Percentiles rank a stretch among this genome's conserved stretches.
These are phyloP conservation scores for Grammomys surdaster DNA, from an alignment of 2,113 vertebrate genomes.

Conservation along the genomic window DNA sequence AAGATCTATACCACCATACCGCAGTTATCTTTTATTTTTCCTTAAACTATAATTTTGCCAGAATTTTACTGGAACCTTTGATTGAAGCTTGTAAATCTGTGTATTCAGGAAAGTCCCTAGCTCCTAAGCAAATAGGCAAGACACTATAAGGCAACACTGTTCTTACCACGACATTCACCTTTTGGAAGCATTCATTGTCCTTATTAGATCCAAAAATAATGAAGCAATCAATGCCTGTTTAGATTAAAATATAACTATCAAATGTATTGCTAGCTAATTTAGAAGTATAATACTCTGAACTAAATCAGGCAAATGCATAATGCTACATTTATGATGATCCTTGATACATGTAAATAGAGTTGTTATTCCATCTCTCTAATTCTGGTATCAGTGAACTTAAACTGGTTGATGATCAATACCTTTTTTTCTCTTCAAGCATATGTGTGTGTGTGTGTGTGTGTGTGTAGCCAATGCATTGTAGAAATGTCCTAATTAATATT, in stretches of 20 bases:
- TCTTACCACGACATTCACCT: not conserved
- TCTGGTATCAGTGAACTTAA: not conserved
- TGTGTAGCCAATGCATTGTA: no score
- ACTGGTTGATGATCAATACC: not conserved
- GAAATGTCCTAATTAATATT: no score
- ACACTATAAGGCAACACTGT: not conserved
- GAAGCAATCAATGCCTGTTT: not conserved
- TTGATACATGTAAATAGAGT: not conserved
- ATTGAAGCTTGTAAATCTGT: not conserved
- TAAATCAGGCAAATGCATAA: not conserved
- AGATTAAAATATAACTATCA: not conserved
- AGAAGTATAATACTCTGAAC: not conserved
- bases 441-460: no score
- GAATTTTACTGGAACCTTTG: not conserved
- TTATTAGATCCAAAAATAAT: not conserved
- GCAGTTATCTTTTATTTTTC: not conserved
- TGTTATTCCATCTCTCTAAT: not conserved
- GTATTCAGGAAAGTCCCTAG: not conserved
- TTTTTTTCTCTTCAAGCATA: not conserved
- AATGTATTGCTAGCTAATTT: not conserved
- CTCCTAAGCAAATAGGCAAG: not conserved
- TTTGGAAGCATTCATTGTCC: fast-evolving
- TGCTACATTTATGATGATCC: not conserved
- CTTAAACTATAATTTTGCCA: not conserved
- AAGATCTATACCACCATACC: not conserved